These are phyloP conservation scores for Pandemis cinnamomeana DNA, from an alignment of 2,888 invertebrate species.

Conservation along the genomic window DNA sequence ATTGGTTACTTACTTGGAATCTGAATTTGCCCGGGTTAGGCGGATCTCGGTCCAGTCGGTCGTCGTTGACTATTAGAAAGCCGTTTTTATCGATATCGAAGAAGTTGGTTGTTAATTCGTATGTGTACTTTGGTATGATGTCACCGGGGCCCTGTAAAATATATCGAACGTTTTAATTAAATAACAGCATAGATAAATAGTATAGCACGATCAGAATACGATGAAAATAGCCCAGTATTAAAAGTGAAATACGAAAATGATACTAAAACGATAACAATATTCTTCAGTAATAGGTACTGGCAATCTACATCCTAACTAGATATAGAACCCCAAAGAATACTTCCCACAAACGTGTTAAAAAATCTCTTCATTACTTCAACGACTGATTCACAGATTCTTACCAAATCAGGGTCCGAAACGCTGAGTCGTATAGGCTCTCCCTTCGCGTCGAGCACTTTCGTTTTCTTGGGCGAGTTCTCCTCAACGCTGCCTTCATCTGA, in stretches of 20 bases:
- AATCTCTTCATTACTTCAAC: too few species aligned
- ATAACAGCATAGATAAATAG: too few species aligned
- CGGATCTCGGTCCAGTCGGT: slow-evolving; percentile 93
- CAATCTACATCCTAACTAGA: too few species aligned
- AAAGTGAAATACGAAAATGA: too few species aligned
- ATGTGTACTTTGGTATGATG: slow-evolving; percentile 90
- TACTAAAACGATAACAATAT: too few species aligned
- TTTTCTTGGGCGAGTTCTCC: slow-evolving; percentile 94
- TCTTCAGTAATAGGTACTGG: too few species aligned
- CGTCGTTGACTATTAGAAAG: slow-evolving; percentile 90
- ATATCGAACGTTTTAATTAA: not conserved
- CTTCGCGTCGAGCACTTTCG: slow-evolving; percentile 88
- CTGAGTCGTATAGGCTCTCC: slow-evolving; percentile 88
- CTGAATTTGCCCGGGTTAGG: slow-evolving; percentile 93
- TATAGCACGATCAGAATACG: too few species aligned
- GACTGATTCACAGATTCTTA: slow-evolving; percentile 70
- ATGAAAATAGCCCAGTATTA: too few species aligned
- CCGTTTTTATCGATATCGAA: slow-evolving; percentile 91
- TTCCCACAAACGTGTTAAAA: too few species aligned
- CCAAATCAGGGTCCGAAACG: slow-evolving; percentile 94
- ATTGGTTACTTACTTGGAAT: slow-evolving; percentile 86
- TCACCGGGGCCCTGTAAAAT: slow-evolving; percentile 89
- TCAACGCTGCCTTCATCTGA: slow-evolving; percentile 91
- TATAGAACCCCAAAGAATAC: too few species aligned
- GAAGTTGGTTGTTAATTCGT: slow-evolving; percentile 92